Percentiles rank a stretch among this genome's conserved stretches.
Evolutionary conservation across 2,113 vertebrate genomes (phyloP).

Genomic region (Empidonax traillii): DNA sequence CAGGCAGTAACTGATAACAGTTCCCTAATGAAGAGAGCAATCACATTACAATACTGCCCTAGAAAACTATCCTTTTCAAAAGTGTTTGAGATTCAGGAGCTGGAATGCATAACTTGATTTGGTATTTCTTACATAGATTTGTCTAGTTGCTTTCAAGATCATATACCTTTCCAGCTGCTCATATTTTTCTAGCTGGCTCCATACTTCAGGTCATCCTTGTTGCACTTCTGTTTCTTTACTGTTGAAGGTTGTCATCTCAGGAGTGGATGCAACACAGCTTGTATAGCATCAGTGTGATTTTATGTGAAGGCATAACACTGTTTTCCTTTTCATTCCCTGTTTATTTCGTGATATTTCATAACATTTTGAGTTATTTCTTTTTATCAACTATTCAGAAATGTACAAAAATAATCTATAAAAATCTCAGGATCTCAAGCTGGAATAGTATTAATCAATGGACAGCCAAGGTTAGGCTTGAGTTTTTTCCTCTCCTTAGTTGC

Average conservation of each 20-base stretch:
- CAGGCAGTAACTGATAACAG: neutral
- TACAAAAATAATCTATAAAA: neutral
- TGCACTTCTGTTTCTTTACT: neutral
- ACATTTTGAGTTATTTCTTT: neutral
- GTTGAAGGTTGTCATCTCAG: neutral
- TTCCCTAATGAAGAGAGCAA: neutral
- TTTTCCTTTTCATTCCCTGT: neutral
- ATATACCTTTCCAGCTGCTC: neutral
- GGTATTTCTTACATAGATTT: neutral
- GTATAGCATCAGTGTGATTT: neutral
- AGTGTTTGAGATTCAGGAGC: neutral
- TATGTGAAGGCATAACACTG: neutral
- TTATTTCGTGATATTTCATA: neutral
- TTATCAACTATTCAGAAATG: neutral
- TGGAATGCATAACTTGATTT: neutral
- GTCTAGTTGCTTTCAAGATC: neutral
- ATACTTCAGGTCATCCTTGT: neutral
- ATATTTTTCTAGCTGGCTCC: neutral
- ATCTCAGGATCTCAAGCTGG: neutral
- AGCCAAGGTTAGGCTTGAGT: neutral
- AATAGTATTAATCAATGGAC: neutral
- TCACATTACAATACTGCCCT: neutral
- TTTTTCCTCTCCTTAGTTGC: neutral
- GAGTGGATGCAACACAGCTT: neutral
- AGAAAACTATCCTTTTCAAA: neutral